A percentile compares a stretch with the other conserved stretches of the same genome.
Conservation (phyloP, 2,888 invertebrate species). For the Thecophora atra region DNA sequence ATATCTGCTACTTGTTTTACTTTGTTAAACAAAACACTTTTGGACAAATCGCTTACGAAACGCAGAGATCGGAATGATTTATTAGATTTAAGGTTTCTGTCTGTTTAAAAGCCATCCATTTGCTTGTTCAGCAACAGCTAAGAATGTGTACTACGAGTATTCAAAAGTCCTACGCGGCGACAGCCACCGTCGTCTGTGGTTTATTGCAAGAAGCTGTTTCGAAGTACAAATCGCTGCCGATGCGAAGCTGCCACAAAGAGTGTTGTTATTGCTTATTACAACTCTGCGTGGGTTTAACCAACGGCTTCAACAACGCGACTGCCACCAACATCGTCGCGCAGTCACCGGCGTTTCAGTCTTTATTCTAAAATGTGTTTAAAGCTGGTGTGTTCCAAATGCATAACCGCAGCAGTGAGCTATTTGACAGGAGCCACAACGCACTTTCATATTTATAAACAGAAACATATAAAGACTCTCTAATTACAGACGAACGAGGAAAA, state of each 20-base stretch:
- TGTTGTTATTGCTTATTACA: neutral
- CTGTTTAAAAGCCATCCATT: neutral
- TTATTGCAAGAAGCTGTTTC: neutral
- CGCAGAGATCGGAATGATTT: neutral
- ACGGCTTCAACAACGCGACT: neutral
- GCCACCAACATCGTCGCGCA: neutral
- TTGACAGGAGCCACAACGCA: neutral
- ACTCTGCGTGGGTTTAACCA: conserved; percentile 26
- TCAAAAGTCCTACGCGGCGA: neutral
- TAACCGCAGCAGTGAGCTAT: no score
- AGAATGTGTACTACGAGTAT: neutral
- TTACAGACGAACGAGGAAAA: no score
- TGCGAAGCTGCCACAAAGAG: neutral
- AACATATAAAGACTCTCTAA: no score
- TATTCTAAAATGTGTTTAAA: neutral
- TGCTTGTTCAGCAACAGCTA: neutral
- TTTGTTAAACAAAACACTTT: no score
- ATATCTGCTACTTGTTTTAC: no score
- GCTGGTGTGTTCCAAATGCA: no score
- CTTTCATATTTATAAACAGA: neutral
- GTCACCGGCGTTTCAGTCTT: neutral
- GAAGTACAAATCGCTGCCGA: neutral
- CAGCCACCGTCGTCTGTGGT: conserved; percentile 12
- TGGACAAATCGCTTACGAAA: neutral
- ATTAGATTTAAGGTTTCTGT: conserved; percentile 7